phyloP scores from a whole-genome alignment of 2,113 vertebrate species.

The Casuarius casuarius region DNA sequence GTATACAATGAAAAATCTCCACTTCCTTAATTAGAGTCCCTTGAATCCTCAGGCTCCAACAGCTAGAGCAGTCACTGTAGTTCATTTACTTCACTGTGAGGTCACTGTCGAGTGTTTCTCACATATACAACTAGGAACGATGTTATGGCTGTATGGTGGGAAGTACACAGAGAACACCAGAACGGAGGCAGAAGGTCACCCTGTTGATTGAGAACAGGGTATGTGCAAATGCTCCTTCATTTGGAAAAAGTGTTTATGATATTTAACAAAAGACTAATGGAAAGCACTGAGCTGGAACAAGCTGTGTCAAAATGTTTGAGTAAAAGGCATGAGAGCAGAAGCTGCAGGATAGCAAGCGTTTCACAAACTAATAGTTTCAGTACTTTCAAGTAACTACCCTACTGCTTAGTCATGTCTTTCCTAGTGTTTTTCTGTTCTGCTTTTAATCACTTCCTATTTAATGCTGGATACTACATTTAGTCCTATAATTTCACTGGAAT shows the following conservation, averaged over 20 bases:
- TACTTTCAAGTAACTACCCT: not conserved
- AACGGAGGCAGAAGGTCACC: not conserved
- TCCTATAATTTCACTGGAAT: not conserved
- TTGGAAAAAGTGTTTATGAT: not conserved
- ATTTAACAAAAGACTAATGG: not conserved
- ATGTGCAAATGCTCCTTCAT: not conserved
- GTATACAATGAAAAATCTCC: not conserved
- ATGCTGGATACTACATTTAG: not conserved
- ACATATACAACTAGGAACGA: not conserved
- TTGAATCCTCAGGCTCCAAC: not conserved
- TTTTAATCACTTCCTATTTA: not conserved
- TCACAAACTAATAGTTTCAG: not conserved
- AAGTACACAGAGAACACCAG: not conserved
- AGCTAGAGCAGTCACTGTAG: not conserved
- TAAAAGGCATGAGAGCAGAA: not conserved
- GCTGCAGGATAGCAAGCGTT: not conserved
- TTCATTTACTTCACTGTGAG: not conserved
- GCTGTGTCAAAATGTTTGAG: not conserved
- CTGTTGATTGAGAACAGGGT: not conserved
- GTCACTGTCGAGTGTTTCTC: not conserved
- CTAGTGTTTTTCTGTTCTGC: not conserved
- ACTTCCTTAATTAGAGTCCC: not conserved
- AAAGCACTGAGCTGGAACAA: not conserved
- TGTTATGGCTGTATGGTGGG: not conserved
- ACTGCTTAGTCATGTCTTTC: not conserved